Evolutionary conservation across 2,113 vertebrate species (phyloP), one percentile per base, ranked within the genome.

Genomic region (Epinephelus moara): DNA sequence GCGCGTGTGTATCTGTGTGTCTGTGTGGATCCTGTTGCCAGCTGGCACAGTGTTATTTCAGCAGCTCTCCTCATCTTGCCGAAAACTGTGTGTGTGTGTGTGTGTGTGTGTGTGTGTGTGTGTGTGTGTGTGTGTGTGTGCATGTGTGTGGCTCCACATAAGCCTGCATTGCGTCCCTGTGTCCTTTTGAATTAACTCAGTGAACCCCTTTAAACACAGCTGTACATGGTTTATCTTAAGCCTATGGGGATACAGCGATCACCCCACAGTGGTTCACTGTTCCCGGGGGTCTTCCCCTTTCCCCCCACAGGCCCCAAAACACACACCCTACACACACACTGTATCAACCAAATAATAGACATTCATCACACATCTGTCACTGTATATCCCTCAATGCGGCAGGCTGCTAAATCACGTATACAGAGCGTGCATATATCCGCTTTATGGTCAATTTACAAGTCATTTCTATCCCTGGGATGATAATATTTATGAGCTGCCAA

Each of bases 401-500:
- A 80, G 78, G 55, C 84, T 70, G 82, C 87, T 92, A 88, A 89
- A 90, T 90, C 90, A 86, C 42, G 40, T 84, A 86, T 82, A 90
- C 67, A 84, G 82, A 89, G 56, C 79, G 49, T 80, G 69, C 85
- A 75, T 89, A 73, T 71, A 80, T 81, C 67, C 73, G 45, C 79
- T 87, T 89, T 86, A 85, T 89, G 84, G 85, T 87, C 91, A 92
- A 90, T 93, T 91, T 91, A 89, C 89, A 91, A 83, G 89, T 78
- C 73, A 81, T 85, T 90, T 91, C 90, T 82, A 89, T 88, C 81
- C 74, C 23, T 64, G 63, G 55, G 89, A 87, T 82, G 85, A 92
- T 91, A 84, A 94, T 92, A 94, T 95, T 92, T 92, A 93, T 91
- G 89, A 86, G 67, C 70, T 88, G 92, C 82, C 92, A 85, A 57